Evolutionary conservation across 1,140 invertebrate genomes (phyloP), one percentile per base, ranked within the genome.

Genomic region (Zaprionus ornatus): DNA sequence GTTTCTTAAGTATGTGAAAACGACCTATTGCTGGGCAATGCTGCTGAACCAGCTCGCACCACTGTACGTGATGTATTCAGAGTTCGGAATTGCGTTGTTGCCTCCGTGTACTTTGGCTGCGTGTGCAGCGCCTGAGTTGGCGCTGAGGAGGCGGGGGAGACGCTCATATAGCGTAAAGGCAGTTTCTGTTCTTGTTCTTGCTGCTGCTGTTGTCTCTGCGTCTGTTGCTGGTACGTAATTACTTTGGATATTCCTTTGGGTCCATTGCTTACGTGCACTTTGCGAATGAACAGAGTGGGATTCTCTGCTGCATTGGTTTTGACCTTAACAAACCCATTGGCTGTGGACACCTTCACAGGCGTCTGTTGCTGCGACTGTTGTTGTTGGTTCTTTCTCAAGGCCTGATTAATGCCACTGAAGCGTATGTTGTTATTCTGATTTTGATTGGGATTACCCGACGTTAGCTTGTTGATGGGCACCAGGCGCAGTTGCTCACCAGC

Each of bases 391-490:
- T 13, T 13, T 12, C 42, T 37, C 15, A 63, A 4, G 32, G 45
- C 10, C 48, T 23, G 21, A 52, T n/a, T 40, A 32, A 6, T 62
- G 9, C 40, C 40, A 4, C 54, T 42, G 29, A 50, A 6, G 6
- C 13, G 23, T 9, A 19, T 13, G 35, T 25, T 35, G 29, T 23
- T n/a, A 21, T 3, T 12, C 21, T 19, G 37, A 29, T 6, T 7
- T n/a, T 7, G 25, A 25, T 35, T 69, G 3, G 12, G 17, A 21
- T 42, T 42, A n/a, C 7, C 3, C 1, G 48, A 59, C 4, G 80
- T 83, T 15, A 87, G 29, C 25, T 83, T 87, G 17, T 80, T 63
- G 6, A 87, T 68, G 10, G 84, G 85, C 15, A 88, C 81, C n/a
- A 82, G 68, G 5, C 84, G 84, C 17, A 88, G 37, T 0, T 84